Evolutionary conservation across 2,797 vertebrate species (phyloP).

Genomic region (Mormyrops attenuatus): DNA sequence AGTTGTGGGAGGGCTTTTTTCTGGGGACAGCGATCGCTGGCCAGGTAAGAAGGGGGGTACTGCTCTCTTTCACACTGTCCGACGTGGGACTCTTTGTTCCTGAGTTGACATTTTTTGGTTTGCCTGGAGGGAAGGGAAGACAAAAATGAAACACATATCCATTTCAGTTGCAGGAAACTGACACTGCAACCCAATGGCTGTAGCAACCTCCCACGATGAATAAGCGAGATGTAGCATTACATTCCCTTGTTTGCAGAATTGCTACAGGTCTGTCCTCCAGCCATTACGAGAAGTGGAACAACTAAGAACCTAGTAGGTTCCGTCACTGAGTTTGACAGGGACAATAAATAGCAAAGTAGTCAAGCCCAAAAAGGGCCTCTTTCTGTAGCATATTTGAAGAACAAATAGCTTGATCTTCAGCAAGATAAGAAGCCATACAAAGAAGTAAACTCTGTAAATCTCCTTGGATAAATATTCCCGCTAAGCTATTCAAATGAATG

Average conservation of each 20-base stretch:
- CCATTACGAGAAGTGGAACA: background rate
- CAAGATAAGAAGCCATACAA: background rate
- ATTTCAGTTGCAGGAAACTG: slow-evolving; percentile 12
- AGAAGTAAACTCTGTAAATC: background rate
- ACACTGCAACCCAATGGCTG: background rate
- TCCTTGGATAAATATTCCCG: background rate
- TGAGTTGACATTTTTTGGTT: slow-evolving; percentile 66
- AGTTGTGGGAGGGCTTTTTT: slow-evolving; percentile 75
- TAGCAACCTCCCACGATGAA: background rate
- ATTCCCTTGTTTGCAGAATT: background rate
- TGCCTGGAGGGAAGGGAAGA: slow-evolving; percentile 60
- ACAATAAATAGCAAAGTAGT: background rate
- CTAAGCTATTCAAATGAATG: background rate
- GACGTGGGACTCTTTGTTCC: slow-evolving; percentile 58
- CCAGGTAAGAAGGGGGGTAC: slow-evolving; percentile 74
- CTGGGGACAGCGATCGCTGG: slow-evolving; percentile 65
- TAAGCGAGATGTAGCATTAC: background rate
- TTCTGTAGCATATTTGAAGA: background rate
- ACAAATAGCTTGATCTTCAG: background rate
- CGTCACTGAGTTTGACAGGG: background rate
- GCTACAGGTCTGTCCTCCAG: background rate
- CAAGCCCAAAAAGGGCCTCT: background rate
- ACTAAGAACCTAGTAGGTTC: background rate
- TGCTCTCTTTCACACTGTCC: slow-evolving; percentile 53
- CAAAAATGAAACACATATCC: background rate